phyloP scores from a whole-genome alignment of 2,888 invertebrate genomes.

The Sussaba pulchella region DNA sequence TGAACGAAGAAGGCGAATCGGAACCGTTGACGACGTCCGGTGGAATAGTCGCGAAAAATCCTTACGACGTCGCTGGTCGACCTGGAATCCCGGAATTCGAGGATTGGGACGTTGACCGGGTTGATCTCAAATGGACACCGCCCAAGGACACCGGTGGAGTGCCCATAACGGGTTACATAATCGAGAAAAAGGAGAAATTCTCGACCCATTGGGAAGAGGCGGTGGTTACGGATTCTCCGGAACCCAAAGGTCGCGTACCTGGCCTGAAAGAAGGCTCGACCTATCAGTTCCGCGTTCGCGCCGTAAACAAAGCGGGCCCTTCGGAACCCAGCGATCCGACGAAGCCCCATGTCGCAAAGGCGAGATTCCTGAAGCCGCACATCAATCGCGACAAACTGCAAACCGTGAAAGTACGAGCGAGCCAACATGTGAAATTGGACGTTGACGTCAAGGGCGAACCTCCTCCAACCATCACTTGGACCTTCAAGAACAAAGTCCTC shows the following conservation, averaged over 20 bases:
- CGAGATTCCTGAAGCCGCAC: slow-evolving; percentile 94
- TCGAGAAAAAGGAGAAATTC: slow-evolving; percentile 95
- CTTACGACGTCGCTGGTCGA: slow-evolving; percentile 94
- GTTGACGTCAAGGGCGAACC: slow-evolving; percentile 99
- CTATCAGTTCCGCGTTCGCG: slow-evolving; percentile 97
- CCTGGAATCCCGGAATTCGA: slow-evolving; percentile 94
- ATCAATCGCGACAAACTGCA: slow-evolving; percentile 98
- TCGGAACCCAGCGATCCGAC: slow-evolving; percentile 96
- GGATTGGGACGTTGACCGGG: slow-evolving; percentile 96
- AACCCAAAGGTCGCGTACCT: slow-evolving; percentile 92
- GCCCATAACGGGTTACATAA: slow-evolving; percentile 93
- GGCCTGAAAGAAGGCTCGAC: slow-evolving; percentile 95
- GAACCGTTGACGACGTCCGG: slow-evolving; percentile 97
- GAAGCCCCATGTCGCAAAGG: slow-evolving; percentile 94
- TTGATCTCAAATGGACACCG: slow-evolving; percentile 93
- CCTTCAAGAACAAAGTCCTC: slow-evolving; percentile 88
- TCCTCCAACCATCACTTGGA: slow-evolving; percentile 95
- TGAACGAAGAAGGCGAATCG: slow-evolving; percentile 97
- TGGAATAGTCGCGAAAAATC: slow-evolving; percentile 97
- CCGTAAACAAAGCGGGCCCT: slow-evolving; percentile 97
- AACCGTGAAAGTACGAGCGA: slow-evolving; percentile 94
- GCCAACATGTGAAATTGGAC: slow-evolving; percentile 95
- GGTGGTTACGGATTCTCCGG: slow-evolving; percentile 87
- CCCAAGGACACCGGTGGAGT: slow-evolving; percentile 92
- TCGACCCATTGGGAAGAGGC: slow-evolving; percentile 93